Base-by-base conservation (phyloP, 2,888 invertebrate species). In the Drosophila yooni region DNA sequence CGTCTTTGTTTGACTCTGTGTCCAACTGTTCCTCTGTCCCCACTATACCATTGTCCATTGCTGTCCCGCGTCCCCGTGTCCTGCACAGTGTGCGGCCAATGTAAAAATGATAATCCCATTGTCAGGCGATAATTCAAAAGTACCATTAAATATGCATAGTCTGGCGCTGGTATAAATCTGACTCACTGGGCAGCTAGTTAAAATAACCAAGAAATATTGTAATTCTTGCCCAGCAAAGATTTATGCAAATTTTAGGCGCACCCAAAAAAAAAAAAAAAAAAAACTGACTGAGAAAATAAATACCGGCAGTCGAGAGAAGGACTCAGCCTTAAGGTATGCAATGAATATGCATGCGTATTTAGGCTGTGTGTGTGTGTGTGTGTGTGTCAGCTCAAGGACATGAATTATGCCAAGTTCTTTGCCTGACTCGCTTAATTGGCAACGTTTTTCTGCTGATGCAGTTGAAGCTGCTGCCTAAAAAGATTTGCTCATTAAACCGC, bases 41-140 rank as follows among this genome's bases (percentile, higher is more conserved):
- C 48, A 54, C 48, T 70, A 36, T 46, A 50, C 63, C 21, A 51
- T 61, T 59, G 68, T 60, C 61, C 62, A 43, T 53, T 21, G 33
- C 59, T 5, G 27, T 46, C 13, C 46, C 46, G 46, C 46, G 11
- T 21, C 25, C 51, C 51, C 56, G 46, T 59, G 65, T 74, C 79
- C 75, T 75, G 74, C 76, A 70, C 57, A 57, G 57, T 57, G 75
- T 70, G 83, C 77, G 69, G 70, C 80, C 59, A 90, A 92, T 92
- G 90, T 91, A 93, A 92, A 93, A 92, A 92, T 93, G 92, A 92
- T 92, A 92, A 92, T 92, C 93, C 92, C 89, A 89, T 87, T 92
- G 92, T 92, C 92, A 89, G 82, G 89, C 91, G 92, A 92, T 92
- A 92, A 93, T 91, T 92, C 93, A 92, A 79, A 89, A 79, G 72